Evolutionary conservation across 2,888 invertebrate species (phyloP), one percentile per base, ranked within the genome.

Genomic region (Resseliella maxima): DNA sequence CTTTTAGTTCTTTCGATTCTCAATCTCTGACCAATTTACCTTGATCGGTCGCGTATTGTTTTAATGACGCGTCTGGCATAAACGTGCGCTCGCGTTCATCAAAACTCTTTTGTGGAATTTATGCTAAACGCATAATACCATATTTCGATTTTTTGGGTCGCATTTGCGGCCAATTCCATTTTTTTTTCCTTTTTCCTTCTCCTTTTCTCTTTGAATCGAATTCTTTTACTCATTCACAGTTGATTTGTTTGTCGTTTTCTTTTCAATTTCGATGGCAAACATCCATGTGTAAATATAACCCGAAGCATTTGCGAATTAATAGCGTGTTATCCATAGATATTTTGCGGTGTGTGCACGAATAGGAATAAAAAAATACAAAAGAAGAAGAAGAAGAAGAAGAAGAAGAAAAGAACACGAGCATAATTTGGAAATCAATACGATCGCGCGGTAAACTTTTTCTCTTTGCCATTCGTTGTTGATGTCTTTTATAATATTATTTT

Each of bases 131-230:
- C 83, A 83, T 83, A 83, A 83, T 83, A 83, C 38, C 83, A 83
- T 83, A 83, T 83, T 83, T 83, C 41, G 83, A 83, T 83, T 50
- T n/a, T n/a, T 50, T 38, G 83, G 38, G 38, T 83, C 83, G 83
- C 35, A 64, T 31, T 27, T 12, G 64, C 12, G 41, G 24, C 59
- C 3, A 64, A 54, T 54, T 54, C 21, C 27, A 64, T 15, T 64
- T 64, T 24, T 31, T 3, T 3, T 3, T 18, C 72, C 1, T 72
- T 72, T 10, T 59, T 59, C 59, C 24, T 41, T 41, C 6, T 41
- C 12, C 6, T 12, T 41, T 41, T 5, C 41, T 41, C 6, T 41
- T 5, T 41, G 41, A 5, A 41, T 12, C 41, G 41, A 8, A 8
- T 5, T 41, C 41, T 41, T n/a, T n/a, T n/a, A n/a, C n/a, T n/a